Evolutionary conservation across 2,888 invertebrate genomes (phyloP), one percentile per base, ranked within the genome.

Genomic region (Troglohyphantes excavatus): DNA sequence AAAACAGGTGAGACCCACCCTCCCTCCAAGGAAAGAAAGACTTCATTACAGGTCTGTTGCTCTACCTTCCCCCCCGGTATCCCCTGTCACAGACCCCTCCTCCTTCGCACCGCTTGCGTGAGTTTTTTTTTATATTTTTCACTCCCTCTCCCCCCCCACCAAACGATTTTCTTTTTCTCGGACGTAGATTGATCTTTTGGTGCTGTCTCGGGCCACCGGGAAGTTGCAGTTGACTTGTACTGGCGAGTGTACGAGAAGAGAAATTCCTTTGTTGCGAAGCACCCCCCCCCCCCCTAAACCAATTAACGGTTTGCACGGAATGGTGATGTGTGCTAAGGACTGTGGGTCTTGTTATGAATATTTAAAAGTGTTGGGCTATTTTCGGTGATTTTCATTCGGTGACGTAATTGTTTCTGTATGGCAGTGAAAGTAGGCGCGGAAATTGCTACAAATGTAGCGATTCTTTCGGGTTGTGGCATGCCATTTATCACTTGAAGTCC

Each of bases 1-100:
- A 67, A 65, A 84, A 84, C 84, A 84, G 75, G 84, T 84, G 84
- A 75, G 67, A 26, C 29, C 19, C 63, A 43, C 86, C 86, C 86
- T 26, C 63, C 85, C 76, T 70, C 13, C 27, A 29, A 26, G 26
- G 29, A 82, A 79, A 76, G 78, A 84, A 90, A 90, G 89, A 90
- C 89, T 90, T 90, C 89, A 90, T 90, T 90, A 90, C 89, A 72
- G 65, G 83, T 68, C 88, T 86, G 61, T 13, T 11, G 7, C 39
- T 7, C 13, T 13, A 11, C 9, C 39, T 39, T 11, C 13, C 17
- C 17, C n/a, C 39, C 75, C n/a, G n/a, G n/a, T n/a, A n/a, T 73
- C 68, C 63, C 61, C 81, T 88, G 88, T 89, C 88, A 89, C 82
- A 76, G 81, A 73, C 68, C 75, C 88, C 82, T 68, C 88, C 88